phyloP scores from a whole-genome alignment of 2,888 invertebrate genomes.

The Acanthococcus lagerstroemiae region DNA sequence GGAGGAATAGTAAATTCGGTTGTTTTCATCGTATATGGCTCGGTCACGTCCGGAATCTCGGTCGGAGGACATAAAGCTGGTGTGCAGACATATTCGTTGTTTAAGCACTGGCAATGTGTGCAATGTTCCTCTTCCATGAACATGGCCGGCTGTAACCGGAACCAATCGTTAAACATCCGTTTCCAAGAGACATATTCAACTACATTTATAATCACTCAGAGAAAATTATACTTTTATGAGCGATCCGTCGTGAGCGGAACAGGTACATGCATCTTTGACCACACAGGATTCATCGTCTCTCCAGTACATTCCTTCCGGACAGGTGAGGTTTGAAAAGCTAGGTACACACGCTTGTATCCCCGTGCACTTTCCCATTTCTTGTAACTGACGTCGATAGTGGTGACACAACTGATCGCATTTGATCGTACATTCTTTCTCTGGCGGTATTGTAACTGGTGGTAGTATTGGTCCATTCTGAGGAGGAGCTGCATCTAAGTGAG shows the following conservation, averaged over 20 bases:
- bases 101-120: constrained; percentile 66
- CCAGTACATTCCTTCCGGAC: constrained; percentile 55
- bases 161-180: constrained; percentile 3
- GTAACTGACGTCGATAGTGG: constrained; percentile 47
- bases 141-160: constrained; percentile 54
- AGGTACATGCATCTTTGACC: constrained; percentile 61
- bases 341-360: constrained; percentile 32
- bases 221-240: constrained; percentile 38
- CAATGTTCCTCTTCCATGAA: constrained; percentile 52
- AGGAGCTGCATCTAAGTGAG: background rate
- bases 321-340: constrained; percentile 45
- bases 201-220: background rate
- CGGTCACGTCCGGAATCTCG: background rate
- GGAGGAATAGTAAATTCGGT: constrained; percentile 14
- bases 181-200: background rate
- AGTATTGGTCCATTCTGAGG: background rate
- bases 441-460: background rate
- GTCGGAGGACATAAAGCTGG: constrained; percentile 11
- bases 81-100: constrained; percentile 61
- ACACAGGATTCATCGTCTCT: constrained; percentile 65
- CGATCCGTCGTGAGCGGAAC: constrained; percentile 53
- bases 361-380: constrained; percentile 39
- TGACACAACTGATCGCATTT: constrained; percentile 62
- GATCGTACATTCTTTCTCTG: constrained; percentile 50
- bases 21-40: background rate